A percentile compares a stretch with the other conserved stretches of the same genome.
Conservation (phyloP, 2,113 vertebrate genomes). For the Oenanthe oenanthe region DNA sequence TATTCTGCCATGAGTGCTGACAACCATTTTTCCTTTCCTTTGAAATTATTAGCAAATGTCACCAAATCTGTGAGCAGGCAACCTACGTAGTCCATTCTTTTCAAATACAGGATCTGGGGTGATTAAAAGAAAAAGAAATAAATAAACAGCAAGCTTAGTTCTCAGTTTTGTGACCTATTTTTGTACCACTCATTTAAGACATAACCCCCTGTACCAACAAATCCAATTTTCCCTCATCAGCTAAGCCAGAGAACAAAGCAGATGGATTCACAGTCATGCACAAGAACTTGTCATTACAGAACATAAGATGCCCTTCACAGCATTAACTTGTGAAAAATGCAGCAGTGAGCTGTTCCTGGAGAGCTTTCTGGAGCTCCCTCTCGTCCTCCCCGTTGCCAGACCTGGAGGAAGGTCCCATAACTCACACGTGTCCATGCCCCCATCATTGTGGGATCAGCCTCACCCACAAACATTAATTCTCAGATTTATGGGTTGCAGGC, state of each 20-base stretch:
- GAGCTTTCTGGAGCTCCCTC: not conserved
- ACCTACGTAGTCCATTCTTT: not conserved
- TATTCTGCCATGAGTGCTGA: not conserved
- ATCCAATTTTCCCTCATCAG: conserved; percentile 18
- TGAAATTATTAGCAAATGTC: not conserved
- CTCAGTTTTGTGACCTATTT: conserved; percentile 21
- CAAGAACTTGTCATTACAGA: conserved; percentile 40
- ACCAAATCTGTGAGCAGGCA: not conserved
- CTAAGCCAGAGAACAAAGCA: conserved; percentile 32
- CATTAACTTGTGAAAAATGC: conserved; percentile 16
- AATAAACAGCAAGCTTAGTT: not conserved
- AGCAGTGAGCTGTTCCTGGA: not conserved
- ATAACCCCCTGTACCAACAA: not conserved
- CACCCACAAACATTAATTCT: not conserved
- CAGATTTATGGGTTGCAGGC: not conserved
- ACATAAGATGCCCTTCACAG: conserved; percentile 50
- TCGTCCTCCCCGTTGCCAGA: not conserved
- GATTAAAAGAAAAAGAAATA: not conserved
- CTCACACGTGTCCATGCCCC: not conserved
- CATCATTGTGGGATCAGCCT: not conserved
- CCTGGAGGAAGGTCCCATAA: not conserved
- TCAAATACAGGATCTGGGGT: not conserved
- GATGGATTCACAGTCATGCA: conserved; percentile 39
- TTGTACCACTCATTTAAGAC: not conserved
- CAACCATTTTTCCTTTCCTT: not conserved